Base-by-base conservation (phyloP, 1,140 invertebrate species). In the Theocolax elegans region DNA sequence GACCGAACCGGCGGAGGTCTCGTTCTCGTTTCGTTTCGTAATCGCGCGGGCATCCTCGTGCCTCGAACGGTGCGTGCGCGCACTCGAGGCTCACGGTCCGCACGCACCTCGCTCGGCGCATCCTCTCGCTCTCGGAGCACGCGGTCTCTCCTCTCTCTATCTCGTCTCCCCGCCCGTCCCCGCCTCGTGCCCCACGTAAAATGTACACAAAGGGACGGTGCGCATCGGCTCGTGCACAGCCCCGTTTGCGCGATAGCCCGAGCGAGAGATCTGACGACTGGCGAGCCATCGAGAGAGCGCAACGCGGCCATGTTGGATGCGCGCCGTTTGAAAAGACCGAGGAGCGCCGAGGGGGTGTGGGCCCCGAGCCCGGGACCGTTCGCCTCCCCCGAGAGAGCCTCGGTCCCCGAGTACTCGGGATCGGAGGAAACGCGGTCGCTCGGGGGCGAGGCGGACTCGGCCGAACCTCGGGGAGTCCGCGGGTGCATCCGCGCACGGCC, bases 241-340 rank as follows among this genome's bases (percentile, higher is more conserved):
- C 19, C 46, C 15, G 21, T 10, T 10, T 9, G 25, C 17, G 17
- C 44, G 29, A 7, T 3, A 13, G 29, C 29, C 8, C 15, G 51
- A 25, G 51, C 27, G 51, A 13, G 17, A 0, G 0, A 13, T 25
- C 10, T n/a, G 12, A 1, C 51, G 6, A 1, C 23, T 9, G 3
- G n/a, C 6, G 0, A 3, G 27, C 53, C 53, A 15, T 56, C 29
- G 31, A 6, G 31, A 12, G 54, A 3, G 54, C 35, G 54, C 54
- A 21, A 48, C 64, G 64, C 31, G 51, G 66, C 66, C 66, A 67
- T 67, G 54, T 65, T 65, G 63, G 54, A 65, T 65, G 63, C 63
- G 63, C 64, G 64, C 17, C 64, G 27, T 67, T 67, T 67, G 51
- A 67, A 67, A 67, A 51, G 63, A 35, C 63, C 63, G 3, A 13